Base-by-base conservation (phyloP, 2,797 vertebrate genomes). In the Platalea minor region DNA sequence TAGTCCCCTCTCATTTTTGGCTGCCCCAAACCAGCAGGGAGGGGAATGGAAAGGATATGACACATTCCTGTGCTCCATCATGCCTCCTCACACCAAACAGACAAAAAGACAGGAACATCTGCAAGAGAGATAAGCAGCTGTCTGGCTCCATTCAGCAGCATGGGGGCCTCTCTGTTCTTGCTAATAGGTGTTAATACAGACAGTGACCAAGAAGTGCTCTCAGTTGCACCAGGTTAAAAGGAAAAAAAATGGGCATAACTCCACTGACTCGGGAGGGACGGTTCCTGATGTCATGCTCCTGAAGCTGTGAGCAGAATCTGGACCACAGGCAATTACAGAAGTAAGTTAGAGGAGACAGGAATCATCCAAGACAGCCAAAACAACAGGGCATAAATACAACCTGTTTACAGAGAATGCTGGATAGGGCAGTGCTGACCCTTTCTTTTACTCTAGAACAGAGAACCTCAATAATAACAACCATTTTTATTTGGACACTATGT, bases 91-190 rank as follows among this genome's bases (percentile, higher is more conserved):
- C 50, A 51, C 43, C 7, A 17, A 73, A 69, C 31, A 86, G 43
- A 86, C 70, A 91, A 92, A 94, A 94, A 94, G 59, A 67, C 28
- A 79, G n/a, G 77, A 95, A 94, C 93, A 93, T 95, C 94, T 96
- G 91, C 90, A 96, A 65, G 87, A 89, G 87, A 95, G 96, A 96
- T 89, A 97, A 96, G 85, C 85, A 69, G 45, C 89, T 86, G 89
- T 50, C 76, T 91, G 89, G 78, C 87, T 91, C 68, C 29, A 18
- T 81, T 82, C 87, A 80, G 87, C 85, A 89, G 65, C 70, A 17
- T 43, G 53, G 75, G 45, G 79, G 51, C 37, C 72, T 60, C 63
- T 91, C 90, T 78, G 54, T 11, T 88, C 79, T 77, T 45, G 46
- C 63, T 79, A 73, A 85, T 63, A 83, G 72, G 82, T 91, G 83